Evolutionary conservation across 2,797 vertebrate species (phyloP).

Genomic region (Luscinia megarhynchos): DNA sequence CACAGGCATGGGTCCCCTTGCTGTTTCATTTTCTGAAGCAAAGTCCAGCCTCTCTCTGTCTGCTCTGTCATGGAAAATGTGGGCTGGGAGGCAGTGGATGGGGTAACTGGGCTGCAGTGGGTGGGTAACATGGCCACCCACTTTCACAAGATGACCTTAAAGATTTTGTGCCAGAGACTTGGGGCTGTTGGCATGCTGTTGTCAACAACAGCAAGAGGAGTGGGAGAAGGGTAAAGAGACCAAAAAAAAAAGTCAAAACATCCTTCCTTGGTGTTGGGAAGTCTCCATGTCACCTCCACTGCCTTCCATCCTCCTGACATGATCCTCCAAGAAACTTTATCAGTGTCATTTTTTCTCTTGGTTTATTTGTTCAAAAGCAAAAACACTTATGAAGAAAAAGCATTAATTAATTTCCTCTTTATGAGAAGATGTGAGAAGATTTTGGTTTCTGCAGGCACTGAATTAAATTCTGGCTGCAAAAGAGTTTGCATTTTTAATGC

Average conservation of each 20-base stretch:
- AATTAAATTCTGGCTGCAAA: slow-evolving; percentile 6
- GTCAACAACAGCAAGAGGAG: not conserved
- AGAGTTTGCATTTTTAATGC: slow-evolving; percentile 18
- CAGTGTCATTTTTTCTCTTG: not conserved
- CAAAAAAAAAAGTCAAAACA: not conserved
- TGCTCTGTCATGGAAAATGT: not conserved
- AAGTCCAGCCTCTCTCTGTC: not conserved
- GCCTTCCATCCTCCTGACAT: not conserved
- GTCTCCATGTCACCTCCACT: not conserved
- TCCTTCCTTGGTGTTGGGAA: not conserved
- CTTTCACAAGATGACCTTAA: not conserved
- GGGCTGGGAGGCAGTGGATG: not conserved
- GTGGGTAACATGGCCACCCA: not conserved
- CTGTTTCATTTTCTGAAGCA: not conserved
- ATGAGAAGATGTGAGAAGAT: not conserved
- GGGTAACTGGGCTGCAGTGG: not conserved
- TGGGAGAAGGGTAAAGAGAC: not conserved
- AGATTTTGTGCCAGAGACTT: not conserved
- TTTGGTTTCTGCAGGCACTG: not conserved
- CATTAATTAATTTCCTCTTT: slow-evolving; percentile 1
- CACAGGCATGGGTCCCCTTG: not conserved
- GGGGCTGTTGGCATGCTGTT: not conserved
- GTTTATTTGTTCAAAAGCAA: not conserved
- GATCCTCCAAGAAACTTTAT: not conserved
- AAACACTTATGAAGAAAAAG: slow-evolving; percentile 2